Evolutionary conservation across 2,113 vertebrate species (phyloP).

Genomic region (Rhipidura dahli): DNA sequence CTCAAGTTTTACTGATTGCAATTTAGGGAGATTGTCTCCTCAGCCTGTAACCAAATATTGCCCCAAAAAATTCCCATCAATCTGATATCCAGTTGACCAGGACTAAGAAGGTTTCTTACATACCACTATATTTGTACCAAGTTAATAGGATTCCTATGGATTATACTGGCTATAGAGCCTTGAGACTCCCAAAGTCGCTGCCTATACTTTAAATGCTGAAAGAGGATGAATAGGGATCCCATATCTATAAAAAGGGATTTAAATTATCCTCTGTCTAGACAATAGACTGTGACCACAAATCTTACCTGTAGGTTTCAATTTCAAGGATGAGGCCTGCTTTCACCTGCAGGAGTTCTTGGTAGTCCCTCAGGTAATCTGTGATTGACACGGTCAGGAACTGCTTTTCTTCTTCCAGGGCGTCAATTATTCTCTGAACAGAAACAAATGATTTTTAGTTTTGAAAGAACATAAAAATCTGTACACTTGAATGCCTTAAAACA

Average conservation of each 20-base stretch:
- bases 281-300: background rate
- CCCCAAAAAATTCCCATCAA: background rate
- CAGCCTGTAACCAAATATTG: background rate
- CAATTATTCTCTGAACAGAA: slow-evolving; percentile 79
- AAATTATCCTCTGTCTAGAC: background rate
- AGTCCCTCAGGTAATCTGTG: slow-evolving; percentile 83
- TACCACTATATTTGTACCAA: background rate
- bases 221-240: background rate
- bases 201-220: background rate
- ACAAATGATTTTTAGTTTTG: background rate
- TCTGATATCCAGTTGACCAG: background rate
- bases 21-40: background rate
- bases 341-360: slow-evolving; percentile 88
- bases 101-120: background rate
- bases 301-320: slow-evolving; percentile 92
- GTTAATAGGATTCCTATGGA: background rate
- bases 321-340: slow-evolving; percentile 91
- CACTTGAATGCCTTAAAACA: background rate
- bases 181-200: background rate
- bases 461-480: background rate
- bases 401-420: slow-evolving; percentile 86
- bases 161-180: background rate
- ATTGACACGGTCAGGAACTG: slow-evolving; percentile 79
- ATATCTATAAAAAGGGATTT: background rate
- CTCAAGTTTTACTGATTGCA: background rate